Conservation (phyloP, 2,888 invertebrate genomes). For the Cataglyphis cursor region DNA sequence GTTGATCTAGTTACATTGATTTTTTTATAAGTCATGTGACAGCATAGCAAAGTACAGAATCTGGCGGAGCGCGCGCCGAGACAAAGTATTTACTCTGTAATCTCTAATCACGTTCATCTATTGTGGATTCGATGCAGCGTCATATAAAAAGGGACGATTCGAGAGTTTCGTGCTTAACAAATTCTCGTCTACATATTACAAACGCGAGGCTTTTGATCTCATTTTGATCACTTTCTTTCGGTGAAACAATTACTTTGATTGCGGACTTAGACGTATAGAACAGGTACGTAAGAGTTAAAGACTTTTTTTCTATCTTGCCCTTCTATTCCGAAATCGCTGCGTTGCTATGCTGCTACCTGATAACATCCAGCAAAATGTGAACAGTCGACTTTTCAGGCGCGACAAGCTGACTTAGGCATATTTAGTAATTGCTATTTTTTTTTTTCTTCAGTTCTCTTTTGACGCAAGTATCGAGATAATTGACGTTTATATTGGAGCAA, state of each 20-base stretch:
- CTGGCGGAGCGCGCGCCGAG: conserved; percentile 6
- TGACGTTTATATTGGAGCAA: conserved; percentile 40
- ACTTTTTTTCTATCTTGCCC: conserved; percentile 7
- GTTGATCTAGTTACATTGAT: conserved; percentile 13
- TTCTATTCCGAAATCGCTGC: conserved; percentile 17
- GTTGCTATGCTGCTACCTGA: conserved; percentile 18
- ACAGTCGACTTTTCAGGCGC: not conserved
- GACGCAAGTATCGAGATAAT: conserved; percentile 31
- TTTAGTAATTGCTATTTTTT: conserved; percentile 28
- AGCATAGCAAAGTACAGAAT: conserved; percentile 35
- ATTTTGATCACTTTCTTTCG: conserved; percentile 48
- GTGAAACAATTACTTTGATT: conserved; percentile 67
- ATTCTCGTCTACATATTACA: conserved; percentile 46
- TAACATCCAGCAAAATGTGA: conserved; percentile 17
- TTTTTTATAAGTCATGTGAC: conserved; percentile 15
- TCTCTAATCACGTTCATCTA: conserved; percentile 27
- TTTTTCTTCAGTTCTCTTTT: conserved; percentile 24
- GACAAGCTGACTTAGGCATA: conserved; percentile 47
- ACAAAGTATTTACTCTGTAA: conserved; percentile 5
- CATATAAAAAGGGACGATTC: conserved; percentile 67
- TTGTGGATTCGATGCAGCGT: conserved; percentile 50
- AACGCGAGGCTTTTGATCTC: conserved; percentile 63
- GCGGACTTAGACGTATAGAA: conserved; percentile 62
- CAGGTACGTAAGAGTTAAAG: conserved; percentile 70
- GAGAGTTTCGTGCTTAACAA: conserved; percentile 21